These are phyloP conservation scores for Chromobotia macracanthus DNA, from an alignment of 2,797 vertebrate genomes.

Conservation along the genomic window DNA sequence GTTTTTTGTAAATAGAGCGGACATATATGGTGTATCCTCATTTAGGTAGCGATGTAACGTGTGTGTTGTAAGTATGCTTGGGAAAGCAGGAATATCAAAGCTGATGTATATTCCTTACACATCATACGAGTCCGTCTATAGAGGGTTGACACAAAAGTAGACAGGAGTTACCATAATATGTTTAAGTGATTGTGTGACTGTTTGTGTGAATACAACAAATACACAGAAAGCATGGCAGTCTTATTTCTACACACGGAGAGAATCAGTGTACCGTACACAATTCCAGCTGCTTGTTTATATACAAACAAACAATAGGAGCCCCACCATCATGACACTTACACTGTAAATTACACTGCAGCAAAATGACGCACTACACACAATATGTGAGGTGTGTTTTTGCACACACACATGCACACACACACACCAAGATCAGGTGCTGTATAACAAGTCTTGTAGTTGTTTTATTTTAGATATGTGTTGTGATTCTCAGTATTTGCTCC, in stretches of 20 bases:
- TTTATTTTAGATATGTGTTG: constrained; percentile 15
- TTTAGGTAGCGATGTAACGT: no score
- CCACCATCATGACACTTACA: background rate
- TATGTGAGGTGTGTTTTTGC: background rate
- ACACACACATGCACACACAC: constrained; percentile 21
- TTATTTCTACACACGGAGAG: constrained; percentile 56
- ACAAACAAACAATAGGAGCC: constrained; percentile 8
- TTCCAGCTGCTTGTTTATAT: background rate
- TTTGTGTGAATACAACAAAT: constrained; percentile 45
- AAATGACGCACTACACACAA: constrained; percentile 7
- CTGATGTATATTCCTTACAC: no score
- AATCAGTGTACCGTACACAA: constrained; percentile 64
- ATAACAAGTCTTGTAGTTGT: constrained; percentile 8
- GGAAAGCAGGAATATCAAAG: no score
- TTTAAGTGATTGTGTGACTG: background rate
- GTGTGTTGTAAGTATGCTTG: no score
- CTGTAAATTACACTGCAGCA: constrained; percentile 9
- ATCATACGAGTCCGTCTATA: no score
- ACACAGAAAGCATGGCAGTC: constrained; percentile 49
- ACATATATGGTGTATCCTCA: no score
- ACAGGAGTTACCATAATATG: no score
- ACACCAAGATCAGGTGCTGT: background rate
- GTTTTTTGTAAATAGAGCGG: no score
- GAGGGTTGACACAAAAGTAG: no score
- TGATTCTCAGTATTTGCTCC: constrained; percentile 57